Evolutionary conservation across 2,113 vertebrate species (phyloP), one percentile per base, ranked within the genome.

Genomic region (Pelecanoides urinatrix): DNA sequence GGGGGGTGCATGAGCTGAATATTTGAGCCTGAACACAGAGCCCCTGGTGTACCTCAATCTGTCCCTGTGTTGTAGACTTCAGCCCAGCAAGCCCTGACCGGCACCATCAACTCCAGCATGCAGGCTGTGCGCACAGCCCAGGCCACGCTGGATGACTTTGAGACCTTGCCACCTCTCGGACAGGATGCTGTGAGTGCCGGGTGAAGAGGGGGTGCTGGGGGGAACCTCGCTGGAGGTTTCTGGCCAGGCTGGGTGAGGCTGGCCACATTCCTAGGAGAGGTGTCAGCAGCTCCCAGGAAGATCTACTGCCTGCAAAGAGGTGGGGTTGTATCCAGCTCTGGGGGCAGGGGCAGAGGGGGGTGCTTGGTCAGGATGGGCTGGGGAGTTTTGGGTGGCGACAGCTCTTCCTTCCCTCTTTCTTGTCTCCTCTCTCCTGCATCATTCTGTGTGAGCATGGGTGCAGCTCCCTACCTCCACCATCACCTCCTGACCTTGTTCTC

Each of bases 91-190:
- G 99, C 99, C 3, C 97, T 99, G 76, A 99, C 99, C 4, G 99
- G 99, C 58, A 99, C 99, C 95, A 99, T 99, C 90, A 99, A 99
- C 98, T 99, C 99, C 90, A 99, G 99, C 87, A 99, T 99, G 99
- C 98, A 99, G 88, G 99, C 99, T 1, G 99, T 99, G 56, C 99
- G 99, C 86, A 99, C 98, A 1, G 99, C 99, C 40, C 98, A 99
- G 95, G 99, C 98, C 73, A 98, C 98, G 13, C 97, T 99, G 94
- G 98, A 99, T 27, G 98, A 99, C 96, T 98, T 99, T 7, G 99
- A 99, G 65, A 97, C 98, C 3, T 97, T 99, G 68, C 99, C 99
- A 0, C 98, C 99, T 7, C 98, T 99, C 50, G 99, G 99, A 68
- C 99, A 99, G 53, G 99, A 99, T 34, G 98, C 99, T 18, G 99